Evolutionary conservation across 2,888 invertebrate genomes (phyloP), one percentile per base, ranked within the genome.

Genomic region (Drosophila eohydei): DNA sequence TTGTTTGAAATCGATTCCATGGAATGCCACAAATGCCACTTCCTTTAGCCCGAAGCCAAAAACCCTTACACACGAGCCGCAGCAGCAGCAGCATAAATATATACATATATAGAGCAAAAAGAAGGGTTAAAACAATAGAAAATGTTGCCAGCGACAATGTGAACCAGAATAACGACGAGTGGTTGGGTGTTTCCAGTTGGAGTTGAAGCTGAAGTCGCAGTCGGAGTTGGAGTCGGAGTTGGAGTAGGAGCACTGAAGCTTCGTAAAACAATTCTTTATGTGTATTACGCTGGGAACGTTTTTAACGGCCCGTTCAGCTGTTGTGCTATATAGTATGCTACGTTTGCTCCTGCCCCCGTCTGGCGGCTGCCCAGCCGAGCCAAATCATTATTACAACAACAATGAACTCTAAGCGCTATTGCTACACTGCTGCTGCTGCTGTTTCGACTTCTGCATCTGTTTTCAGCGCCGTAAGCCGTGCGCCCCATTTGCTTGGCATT

Each of bases 61-160:
- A 16, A n/a, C 5, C 48, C 64, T 59, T 66, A 58, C 41, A 55
- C 70, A 66, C 65, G 65, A 65, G 51, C 58, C 50, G 66, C 61
- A 65, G 69, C 60, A 65, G 66, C 61, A 63, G 55, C 63, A 57
- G 51, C 59, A 63, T 44, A 32, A 46, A 66, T 51, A 67, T 52
- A 67, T 59, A 60, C 41, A 41, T 46, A 51, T 43, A 54, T 46
- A 71, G 58, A 48, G 46, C 34, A 46, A 38, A 65, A 72, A 83
- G 82, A 87, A 80, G 84, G 84, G 87, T 87, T 87, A 87, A 84
- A 87, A 84, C 87, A 84, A 87, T 87, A 84, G 87, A 80, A 84
- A 87, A 78, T 76, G 74, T 74, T 75, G 69, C 69, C 67, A 76
- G 66, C 68, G 58, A 67, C 59, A 65, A 56, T 50, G 56, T 63